These are phyloP conservation scores for Elysia crispata DNA, from an alignment of 2,888 invertebrate species.

Conservation along the genomic window DNA sequence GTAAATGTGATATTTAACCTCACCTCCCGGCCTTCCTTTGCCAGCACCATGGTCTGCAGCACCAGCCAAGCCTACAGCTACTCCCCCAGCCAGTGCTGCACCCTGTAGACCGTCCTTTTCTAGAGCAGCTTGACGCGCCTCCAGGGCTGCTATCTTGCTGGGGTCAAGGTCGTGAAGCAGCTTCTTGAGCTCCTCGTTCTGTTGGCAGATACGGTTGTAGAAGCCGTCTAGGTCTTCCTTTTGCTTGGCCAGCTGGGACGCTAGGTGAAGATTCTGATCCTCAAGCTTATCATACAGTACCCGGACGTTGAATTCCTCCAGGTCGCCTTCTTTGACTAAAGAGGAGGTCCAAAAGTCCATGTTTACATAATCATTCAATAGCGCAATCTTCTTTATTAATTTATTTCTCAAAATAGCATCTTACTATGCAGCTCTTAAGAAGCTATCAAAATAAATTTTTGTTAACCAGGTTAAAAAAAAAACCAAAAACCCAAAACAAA, in stretches of 20 bases:
- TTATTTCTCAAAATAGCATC: too few species aligned
- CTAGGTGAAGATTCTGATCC: constrained; percentile 76
- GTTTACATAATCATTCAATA: too few species aligned
- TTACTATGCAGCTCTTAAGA: too few species aligned
- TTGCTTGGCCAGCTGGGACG: constrained; percentile 74
- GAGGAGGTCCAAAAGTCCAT: not conserved
- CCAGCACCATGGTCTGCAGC: not conserved
- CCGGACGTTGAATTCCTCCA: constrained; percentile 75
- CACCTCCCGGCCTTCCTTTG: constrained; percentile 62
- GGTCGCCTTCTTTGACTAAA: constrained; percentile 56
- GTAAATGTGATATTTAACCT: too few species aligned
- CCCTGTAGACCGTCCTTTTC: constrained; percentile 59
- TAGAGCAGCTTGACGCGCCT: constrained; percentile 56
- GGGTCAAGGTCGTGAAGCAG: constrained; percentile 70
- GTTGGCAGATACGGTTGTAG: constrained; percentile 70
- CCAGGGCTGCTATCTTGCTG: constrained; percentile 67
- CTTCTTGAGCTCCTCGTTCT: constrained; percentile 71
- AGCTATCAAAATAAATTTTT: too few species aligned
- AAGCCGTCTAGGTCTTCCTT: constrained; percentile 72
- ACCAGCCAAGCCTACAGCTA: constrained; percentile 59
- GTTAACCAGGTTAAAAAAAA: too few species aligned
- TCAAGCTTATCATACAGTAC: constrained; percentile 75
- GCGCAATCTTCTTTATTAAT: too few species aligned
- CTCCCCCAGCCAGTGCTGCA: constrained; percentile 52
- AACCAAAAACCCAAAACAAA: too few species aligned